phyloP scores from a whole-genome alignment of 2,888 invertebrate species.

The Pegoplata infirma region DNA sequence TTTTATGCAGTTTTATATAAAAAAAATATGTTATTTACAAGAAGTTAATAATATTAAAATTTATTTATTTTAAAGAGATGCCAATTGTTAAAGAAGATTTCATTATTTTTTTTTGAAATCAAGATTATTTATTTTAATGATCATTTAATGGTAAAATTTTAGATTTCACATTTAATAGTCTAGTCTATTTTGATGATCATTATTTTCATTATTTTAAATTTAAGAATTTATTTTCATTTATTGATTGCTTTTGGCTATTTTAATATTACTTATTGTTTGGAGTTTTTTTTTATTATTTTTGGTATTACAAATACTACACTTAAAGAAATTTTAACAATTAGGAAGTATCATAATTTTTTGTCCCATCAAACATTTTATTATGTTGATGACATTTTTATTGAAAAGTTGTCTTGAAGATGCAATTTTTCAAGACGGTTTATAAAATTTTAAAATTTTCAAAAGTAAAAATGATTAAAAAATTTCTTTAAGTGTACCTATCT shows the following conservation, averaged over 20 bases:
- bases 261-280: slow-evolving; percentile 51
- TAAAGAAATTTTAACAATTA: too few relatives aligned
- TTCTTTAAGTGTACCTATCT: too few relatives aligned
- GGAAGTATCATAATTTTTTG: too few relatives aligned
- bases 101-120: background rate
- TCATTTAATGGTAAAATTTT: background rate
- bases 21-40: background rate
- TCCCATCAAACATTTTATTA: too few relatives aligned
- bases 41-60: background rate
- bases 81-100: too few relatives aligned
- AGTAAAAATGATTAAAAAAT: too few relatives aligned
- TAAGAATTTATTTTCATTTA: slow-evolving; percentile 46
- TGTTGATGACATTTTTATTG: too few relatives aligned
- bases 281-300: slow-evolving; percentile 6
- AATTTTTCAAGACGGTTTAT: too few relatives aligned
- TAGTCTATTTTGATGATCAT: slow-evolving; percentile 17
- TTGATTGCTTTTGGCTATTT: slow-evolving; percentile 57
- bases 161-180: background rate
- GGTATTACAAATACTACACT: slow-evolving; percentile 9
- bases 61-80: background rate
- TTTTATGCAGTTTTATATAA: slow-evolving; percentile 41
- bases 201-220: slow-evolving; percentile 14
- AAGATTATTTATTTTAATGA: background rate
- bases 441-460: too few relatives aligned
- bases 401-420: too few relatives aligned